Evolutionary conservation across 2,113 vertebrate genomes (phyloP), one percentile per base, ranked within the genome.

Genomic region (Cygnus buccinator): DNA sequence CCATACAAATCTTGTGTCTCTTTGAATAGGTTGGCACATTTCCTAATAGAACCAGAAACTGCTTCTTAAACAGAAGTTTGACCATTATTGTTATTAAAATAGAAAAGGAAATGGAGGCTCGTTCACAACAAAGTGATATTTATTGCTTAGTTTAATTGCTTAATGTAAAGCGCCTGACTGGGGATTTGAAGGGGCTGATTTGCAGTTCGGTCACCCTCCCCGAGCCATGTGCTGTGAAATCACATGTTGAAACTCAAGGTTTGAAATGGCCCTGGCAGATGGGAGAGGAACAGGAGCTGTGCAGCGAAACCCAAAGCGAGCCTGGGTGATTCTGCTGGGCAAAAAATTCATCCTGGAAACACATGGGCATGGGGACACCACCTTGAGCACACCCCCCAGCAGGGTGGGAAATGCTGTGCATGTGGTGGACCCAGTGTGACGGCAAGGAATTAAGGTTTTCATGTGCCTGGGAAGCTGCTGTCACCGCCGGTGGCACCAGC

Each of bases 91-190:
- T 65, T 91, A 76, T 94, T 96, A 91, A 93, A 92, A 95, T 44
- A 93, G 84, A 67, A 92, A 52, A 90, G 72, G 89, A 94, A 89
- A 88, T 87, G 89, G 76, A 93, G 41, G 28, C 75, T 82, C 16
- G 6, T 79, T 87, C 89, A 93, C 76, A 94, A 94, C 80, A 93
- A 93, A 97, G 90, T 73, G 88, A 73, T 84, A 87, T 81, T 89
- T 93, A 93, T 84, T 58, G 89, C 96, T 93, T 41, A 29, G 37
- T 96, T 94, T 96, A 95, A 96, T 96, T 95, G 93, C 87, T 88
- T 94, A 71, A 94, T 22, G 35, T 90, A 90, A 73, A 72, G 91
- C 4, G 10, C 77, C 77, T 73, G 90, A 81, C 89, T 70, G 62
- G n/a, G 84, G 63, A 82, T 87, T 67, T 72, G 67, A 84, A 80